Base-by-base conservation (phyloP, 2,113 vertebrate genomes). In the Delphinapterus leucas region DNA sequence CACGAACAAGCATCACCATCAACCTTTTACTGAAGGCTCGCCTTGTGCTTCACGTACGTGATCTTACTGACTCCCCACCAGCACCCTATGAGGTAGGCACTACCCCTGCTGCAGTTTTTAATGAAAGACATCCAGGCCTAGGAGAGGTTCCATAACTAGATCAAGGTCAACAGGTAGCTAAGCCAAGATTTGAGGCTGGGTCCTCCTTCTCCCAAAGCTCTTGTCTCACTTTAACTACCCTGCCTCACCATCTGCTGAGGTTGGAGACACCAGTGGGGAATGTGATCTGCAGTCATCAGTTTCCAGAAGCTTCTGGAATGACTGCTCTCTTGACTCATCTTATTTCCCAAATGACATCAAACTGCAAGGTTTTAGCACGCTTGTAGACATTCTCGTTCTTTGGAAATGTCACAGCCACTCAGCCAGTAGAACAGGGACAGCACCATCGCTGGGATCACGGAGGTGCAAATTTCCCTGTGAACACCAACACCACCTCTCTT, bases 331-430 rank as follows among this genome's bases (percentile, higher is more conserved):
- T 97, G 97, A 98, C 76, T 98, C 96, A 98, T 97, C 96, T 96
- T 95, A 91, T 95, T 90, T 83, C 90, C 97, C 87, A 97, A 97
- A 97, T 97, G 84, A 97, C 95, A 98, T 97, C 95, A 98, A 95
- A 92, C 53, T 0, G 61, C 98, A 97, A 98, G 33, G 92, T 88
- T 86, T 33, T 77, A 86, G 97, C 94, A 38, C 0, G 17, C 95
- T 97, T 55, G 65, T 47, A 96, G 87, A 92, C 96, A 97, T 94
- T 95, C 85, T 98, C 96, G 95, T 98, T 98, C 98, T 98, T 85
- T 98, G 98, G 98, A 98, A 98, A 98, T 98, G 98, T 97, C 98
- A 97, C 92, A 7, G 90, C 95, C 53, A 67, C 92, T 94, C 95
- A 96, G 97, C 60, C 68, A 95, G 95, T 2, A 41, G 97, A 96